Evolutionary conservation across 1,140 invertebrate genomes (phyloP).

Genomic region (Drosophila ohnishii): DNA sequence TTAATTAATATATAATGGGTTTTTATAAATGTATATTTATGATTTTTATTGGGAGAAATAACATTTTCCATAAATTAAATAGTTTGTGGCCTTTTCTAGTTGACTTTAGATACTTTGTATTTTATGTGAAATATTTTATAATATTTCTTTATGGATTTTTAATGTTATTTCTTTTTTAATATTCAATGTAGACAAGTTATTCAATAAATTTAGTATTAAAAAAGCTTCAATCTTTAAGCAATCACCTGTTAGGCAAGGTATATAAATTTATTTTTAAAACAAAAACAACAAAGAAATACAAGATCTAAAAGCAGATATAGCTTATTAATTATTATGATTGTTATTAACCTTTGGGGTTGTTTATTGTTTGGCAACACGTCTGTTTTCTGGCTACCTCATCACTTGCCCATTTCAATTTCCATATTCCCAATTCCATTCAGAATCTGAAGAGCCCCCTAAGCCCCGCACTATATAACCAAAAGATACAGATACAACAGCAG

Average conservation of each 20-base stretch:
- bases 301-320: slow-evolving; percentile 5
- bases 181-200: neutral
- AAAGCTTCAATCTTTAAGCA: neutral
- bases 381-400: slow-evolving; percentile 28
- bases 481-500: neutral
- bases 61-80: neutral
- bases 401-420: slow-evolving; percentile 14
- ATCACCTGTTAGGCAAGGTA: neutral
- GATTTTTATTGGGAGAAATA: neutral
- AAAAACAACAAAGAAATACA: slow-evolving; percentile 23
- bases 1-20: neutral
- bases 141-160: no score
- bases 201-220: neutral
- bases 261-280: neutral
- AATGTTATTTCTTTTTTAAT: neutral
- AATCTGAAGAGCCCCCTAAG: slow-evolving; percentile 37
- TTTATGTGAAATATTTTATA: no score
- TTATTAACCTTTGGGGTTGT: slow-evolving; percentile 48
- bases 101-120: neutral
- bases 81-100: neutral
- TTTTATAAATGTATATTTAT: neutral
- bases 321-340: slow-evolving; percentile 53
- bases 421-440: slow-evolving; percentile 20
- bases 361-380: slow-evolving; percentile 38
- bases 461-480: slow-evolving; percentile 2